A percentile compares a stretch with the other conserved stretches of the same genome.
Evolutionary conservation across 1,140 invertebrate genomes (phyloP).

Genomic region (Harlomillsia oculata): DNA sequence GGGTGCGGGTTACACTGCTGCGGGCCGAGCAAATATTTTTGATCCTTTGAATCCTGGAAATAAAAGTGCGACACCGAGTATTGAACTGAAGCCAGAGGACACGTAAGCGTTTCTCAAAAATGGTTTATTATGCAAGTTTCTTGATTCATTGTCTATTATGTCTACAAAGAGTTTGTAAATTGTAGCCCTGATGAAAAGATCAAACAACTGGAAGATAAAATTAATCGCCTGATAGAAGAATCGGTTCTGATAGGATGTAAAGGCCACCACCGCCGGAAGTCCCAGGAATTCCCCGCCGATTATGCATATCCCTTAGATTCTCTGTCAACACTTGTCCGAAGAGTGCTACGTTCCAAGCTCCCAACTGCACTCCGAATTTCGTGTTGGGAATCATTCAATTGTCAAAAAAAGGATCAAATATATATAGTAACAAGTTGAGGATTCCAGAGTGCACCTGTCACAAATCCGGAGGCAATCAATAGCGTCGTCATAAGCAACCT

Average conservation of each 20-base stretch:
- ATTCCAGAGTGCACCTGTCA: too few species aligned
- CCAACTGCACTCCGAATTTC: too few species aligned
- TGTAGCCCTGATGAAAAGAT: conserved; percentile 73
- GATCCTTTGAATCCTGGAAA: conserved; percentile 67
- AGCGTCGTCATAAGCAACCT: too few species aligned
- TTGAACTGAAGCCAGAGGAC: conserved; percentile 63
- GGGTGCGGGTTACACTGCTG: conserved; percentile 77
- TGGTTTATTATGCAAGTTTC: conserved; percentile 9
- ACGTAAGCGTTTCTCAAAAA: conserved; percentile 47
- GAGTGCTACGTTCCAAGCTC: too few species aligned
- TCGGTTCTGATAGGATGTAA: conserved; percentile 57
- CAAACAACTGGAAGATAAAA: conserved; percentile 65
- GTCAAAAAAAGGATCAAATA: too few species aligned
- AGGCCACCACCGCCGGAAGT: too few species aligned
- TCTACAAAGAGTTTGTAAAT: conserved; percentile 5
- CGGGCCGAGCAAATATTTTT: conserved; percentile 49
- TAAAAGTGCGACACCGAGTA: conserved; percentile 46
- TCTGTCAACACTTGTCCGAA: too few species aligned
- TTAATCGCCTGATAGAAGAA: conserved; percentile 73
- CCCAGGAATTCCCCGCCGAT: too few species aligned
- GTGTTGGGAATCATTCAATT: too few species aligned
- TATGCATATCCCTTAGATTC: too few species aligned
- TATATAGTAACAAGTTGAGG: too few species aligned
- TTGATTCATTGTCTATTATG: background rate
- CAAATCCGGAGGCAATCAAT: too few species aligned